Percentiles rank a stretch among this genome's conserved stretches.
Evolutionary conservation across 30 jellyfish, hydroid and myxozoan genomes (phyloP).

Genomic region (Aurelia aurita complex sp. Pacific): DNA sequence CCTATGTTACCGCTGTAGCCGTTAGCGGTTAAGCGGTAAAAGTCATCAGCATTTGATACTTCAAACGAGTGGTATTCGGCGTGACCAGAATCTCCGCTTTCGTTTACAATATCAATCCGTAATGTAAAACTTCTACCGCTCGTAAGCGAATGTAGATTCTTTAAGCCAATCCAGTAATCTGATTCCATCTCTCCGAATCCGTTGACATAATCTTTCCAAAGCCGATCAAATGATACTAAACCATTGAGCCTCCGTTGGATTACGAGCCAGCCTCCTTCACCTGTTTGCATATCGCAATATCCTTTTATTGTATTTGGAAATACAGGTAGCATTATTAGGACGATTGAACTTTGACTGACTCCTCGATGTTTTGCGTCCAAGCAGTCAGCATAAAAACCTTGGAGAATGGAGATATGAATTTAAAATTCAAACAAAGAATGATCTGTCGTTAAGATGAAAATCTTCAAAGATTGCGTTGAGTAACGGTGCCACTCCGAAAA

Average conservation of each 20-base stretch:
- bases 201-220: constrained; percentile 6
- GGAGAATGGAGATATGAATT: background rate
- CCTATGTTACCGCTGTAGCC: constrained; percentile 29
- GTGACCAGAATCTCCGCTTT: background rate
- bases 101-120: constrained; percentile 3
- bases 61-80: background rate
- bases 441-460: too few relatives aligned
- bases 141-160: background rate
- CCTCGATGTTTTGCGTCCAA: constrained; percentile 20
- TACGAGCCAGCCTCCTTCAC: constrained; percentile 30
- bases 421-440: too few relatives aligned
- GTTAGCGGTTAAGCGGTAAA: constrained; percentile 10
- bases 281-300: constrained; percentile 24
- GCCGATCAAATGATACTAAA: background rate
- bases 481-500: too few relatives aligned
- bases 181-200: constrained; percentile 15
- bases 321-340: background rate
- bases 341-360: background rate
- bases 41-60: background rate
- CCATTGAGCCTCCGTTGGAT: constrained; percentile 23
- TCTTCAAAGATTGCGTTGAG: too few relatives aligned
- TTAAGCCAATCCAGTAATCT: constrained; percentile 29
- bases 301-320: background rate
- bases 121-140: background rate
- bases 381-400: constrained; percentile 21